Percentiles rank a stretch among this genome's conserved stretches.
phyloP scores from a whole-genome alignment of 1,140 invertebrate species.

The Dufourea novaeangliae region DNA sequence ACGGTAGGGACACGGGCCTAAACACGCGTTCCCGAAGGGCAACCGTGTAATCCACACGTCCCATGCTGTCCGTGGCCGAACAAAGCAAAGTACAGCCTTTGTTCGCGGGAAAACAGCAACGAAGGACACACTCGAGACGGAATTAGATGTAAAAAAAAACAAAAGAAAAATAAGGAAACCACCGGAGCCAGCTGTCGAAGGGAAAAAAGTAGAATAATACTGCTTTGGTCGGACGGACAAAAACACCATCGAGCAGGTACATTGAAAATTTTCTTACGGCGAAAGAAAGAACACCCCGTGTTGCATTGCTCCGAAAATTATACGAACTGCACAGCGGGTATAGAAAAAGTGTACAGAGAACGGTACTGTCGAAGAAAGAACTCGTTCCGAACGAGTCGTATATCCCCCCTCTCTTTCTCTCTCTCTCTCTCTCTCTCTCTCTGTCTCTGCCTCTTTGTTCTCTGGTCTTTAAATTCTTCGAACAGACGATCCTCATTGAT shows the following conservation, averaged over 20 bases:
- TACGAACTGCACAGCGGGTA: not conserved
- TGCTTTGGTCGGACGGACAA: not conserved
- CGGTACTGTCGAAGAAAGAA: not conserved
- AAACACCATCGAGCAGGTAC: constrained; percentile 32
- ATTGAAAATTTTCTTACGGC: constrained; percentile 9
- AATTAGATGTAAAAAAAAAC: not conserved
- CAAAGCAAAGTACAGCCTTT: not conserved
- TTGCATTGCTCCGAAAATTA: not conserved
- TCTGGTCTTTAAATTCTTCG: not conserved
- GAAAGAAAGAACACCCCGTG: not conserved
- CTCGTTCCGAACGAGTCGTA: not conserved
- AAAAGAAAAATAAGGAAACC: not conserved
- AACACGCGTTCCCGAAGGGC: not conserved
- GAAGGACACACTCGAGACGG: too few species aligned
- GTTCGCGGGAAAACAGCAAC: not conserved
- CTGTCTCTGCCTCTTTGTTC: constrained; percentile 17
- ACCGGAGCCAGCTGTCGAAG: not conserved
- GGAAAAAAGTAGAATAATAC: constrained; percentile 12
- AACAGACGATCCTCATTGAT: not conserved
- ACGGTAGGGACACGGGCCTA: constrained; percentile 2
- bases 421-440: constrained; percentile 7
- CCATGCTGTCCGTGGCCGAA: not conserved
- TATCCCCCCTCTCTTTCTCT: not conserved
- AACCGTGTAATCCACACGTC: not conserved
- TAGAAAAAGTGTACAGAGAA: not conserved